phyloP scores from a whole-genome alignment of 2,888 invertebrate species.

The Antheraea yamamai region DNA sequence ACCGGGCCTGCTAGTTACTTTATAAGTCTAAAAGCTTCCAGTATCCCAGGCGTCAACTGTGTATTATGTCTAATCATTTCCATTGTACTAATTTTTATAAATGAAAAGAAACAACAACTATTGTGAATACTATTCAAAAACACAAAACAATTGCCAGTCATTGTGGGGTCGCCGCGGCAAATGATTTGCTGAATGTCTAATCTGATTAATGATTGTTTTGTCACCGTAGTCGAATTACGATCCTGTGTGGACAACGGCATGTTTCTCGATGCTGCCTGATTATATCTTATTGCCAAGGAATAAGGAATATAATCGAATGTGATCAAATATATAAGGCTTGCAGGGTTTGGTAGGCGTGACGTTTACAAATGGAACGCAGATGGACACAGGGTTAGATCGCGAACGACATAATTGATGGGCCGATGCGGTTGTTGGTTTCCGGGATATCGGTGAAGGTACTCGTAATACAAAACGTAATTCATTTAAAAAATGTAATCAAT shows the following conservation, averaged over 20 bases:
- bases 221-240: slow-evolving; percentile 59
- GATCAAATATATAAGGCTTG: slow-evolving; percentile 30
- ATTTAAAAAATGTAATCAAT: slow-evolving; percentile 27
- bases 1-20: too few relatives aligned
- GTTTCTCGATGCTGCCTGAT: slow-evolving; percentile 23
- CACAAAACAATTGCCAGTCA: slow-evolving; percentile 57
- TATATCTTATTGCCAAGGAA: slow-evolving; percentile 31
- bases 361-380: slow-evolving; percentile 69
- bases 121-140: slow-evolving; percentile 32
- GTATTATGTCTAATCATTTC: slow-evolving; percentile 15
- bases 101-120: slow-evolving; percentile 15
- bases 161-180: slow-evolving; percentile 48
- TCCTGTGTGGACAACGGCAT: slow-evolving; percentile 45
- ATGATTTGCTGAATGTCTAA: slow-evolving; percentile 66
- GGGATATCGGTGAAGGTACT: slow-evolving; percentile 41
- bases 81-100: slow-evolving; percentile 12
- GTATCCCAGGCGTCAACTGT: neutral
- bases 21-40: neutral
- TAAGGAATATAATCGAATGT: slow-evolving; percentile 37
- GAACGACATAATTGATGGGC: slow-evolving; percentile 71
- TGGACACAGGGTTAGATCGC: slow-evolving; percentile 72
- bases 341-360: slow-evolving; percentile 54
- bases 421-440: slow-evolving; percentile 49
- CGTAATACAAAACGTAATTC: slow-evolving; percentile 38
- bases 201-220: slow-evolving; percentile 72